Percentiles rank a stretch among this genome's conserved stretches.
phyloP scores from a whole-genome alignment of 2,888 invertebrate species.

The Synanthedon myopaeformis region DNA sequence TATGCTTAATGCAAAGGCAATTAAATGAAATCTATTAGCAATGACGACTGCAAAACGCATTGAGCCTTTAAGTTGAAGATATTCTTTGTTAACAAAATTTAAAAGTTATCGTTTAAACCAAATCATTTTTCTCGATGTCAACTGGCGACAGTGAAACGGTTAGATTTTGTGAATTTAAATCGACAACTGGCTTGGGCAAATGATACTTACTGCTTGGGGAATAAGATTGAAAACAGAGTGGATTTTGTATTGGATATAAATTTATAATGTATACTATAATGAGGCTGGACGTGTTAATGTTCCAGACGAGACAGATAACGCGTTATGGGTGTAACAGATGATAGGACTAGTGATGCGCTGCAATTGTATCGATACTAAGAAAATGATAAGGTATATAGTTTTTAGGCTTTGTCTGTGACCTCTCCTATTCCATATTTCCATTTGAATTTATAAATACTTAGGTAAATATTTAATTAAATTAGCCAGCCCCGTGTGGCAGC shows the following conservation, averaged over 20 bases:
- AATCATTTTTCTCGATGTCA: not conserved
- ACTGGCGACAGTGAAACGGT: not conserved
- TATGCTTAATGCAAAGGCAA: too few relatives aligned
- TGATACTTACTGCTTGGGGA: not conserved
- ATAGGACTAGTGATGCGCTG: slow-evolving; percentile 18
- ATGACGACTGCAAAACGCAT: too few relatives aligned
- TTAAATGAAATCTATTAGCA: too few relatives aligned
- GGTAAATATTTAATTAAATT: too few relatives aligned
- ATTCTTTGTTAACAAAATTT: not conserved
- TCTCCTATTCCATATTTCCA: too few relatives aligned
- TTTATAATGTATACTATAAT: slow-evolving; percentile 35
- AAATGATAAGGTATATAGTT: too few relatives aligned
- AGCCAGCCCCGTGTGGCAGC: too few relatives aligned
- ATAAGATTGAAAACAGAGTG: not conserved
- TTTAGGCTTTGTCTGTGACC: too few relatives aligned
- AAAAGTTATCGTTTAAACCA: not conserved
- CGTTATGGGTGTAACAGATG: slow-evolving; percentile 30
- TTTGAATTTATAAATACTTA: too few relatives aligned
- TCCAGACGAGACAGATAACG: slow-evolving; percentile 48
- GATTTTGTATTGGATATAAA: not conserved
- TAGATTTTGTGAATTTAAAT: not conserved
- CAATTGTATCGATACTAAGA: slow-evolving; percentile 3
- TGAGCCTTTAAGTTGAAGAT: too few relatives aligned
- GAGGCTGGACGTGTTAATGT: slow-evolving; percentile 56
- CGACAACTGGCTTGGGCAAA: not conserved